phyloP scores from a whole-genome alignment of 2,888 invertebrate genomes.

The Mythimna albipuncta region DNA sequence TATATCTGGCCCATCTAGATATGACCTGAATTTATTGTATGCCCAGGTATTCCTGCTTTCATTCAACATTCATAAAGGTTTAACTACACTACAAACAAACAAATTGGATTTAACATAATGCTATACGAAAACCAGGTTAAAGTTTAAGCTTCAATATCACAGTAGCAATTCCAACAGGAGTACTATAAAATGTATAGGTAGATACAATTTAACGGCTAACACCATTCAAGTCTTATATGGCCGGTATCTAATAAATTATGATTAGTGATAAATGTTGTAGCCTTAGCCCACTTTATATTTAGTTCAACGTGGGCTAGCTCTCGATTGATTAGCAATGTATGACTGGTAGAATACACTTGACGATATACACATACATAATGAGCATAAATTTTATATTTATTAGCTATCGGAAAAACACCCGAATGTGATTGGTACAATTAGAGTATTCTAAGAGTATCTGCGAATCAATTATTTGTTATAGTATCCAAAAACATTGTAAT shows the following conservation, averaged over 20 bases:
- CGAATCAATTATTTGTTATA: not conserved
- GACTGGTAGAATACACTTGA: conserved; percentile 8
- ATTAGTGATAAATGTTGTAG: conserved; percentile 60
- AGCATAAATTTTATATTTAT: not conserved
- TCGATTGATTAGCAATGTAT: conserved; percentile 21
- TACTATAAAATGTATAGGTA: conserved; percentile 38
- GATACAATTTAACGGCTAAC: conserved; percentile 36
- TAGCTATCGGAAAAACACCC: no score
- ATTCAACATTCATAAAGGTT: conserved; percentile 17
- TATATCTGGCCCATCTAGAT: not conserved
- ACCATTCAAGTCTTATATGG: conserved; percentile 51
- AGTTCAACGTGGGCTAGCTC: conserved; percentile 28
- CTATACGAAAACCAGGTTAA: conserved; percentile 11
- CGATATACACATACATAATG: not conserved
- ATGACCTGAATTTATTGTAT: not conserved
- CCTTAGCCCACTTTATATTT: conserved; percentile 60
- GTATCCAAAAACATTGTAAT: not conserved
- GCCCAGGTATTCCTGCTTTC: not conserved
- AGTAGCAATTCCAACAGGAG: conserved; percentile 24
- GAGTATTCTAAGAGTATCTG: no score
- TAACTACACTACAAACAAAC: conserved; percentile 13
- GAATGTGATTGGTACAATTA: not conserved
- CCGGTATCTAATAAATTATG: conserved; percentile 62
- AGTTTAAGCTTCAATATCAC: conserved; percentile 32
- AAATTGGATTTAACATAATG: conserved; percentile 29